phyloP scores from a whole-genome alignment of 2,888 invertebrate species.

The Tiliacea aurago region DNA sequence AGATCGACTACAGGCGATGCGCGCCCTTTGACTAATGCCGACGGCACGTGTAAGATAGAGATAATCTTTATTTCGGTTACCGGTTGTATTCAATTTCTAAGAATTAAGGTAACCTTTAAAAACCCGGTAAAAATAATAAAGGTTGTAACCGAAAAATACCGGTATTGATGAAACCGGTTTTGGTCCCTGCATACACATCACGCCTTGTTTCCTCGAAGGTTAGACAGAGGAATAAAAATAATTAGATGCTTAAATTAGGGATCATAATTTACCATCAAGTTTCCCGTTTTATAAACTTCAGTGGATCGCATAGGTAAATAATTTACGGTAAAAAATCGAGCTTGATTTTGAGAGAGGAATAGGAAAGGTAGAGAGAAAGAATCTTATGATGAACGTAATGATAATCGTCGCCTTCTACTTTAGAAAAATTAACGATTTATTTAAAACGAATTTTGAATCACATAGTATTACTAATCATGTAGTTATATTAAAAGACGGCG shows the following conservation, averaged over 20 bases:
- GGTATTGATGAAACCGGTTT: too few species aligned
- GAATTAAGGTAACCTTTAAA: too few species aligned
- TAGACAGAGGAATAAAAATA: background rate
- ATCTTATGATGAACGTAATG: constrained; percentile 10
- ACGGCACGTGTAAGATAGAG: too few species aligned
- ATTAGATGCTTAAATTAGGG: background rate
- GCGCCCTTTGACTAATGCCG: too few species aligned
- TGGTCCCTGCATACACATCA: too few species aligned
- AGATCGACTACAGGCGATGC: too few species aligned
- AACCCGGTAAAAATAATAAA: too few species aligned
- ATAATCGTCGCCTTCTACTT: constrained; percentile 45
- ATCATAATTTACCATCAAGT: background rate
- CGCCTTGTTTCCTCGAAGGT: too few species aligned
- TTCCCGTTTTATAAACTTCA: background rate
- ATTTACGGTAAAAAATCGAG: constrained; percentile 24
- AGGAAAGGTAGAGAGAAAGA: background rate
- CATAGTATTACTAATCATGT: constrained; percentile 21
- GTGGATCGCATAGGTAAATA: background rate
- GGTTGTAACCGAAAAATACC: too few species aligned
- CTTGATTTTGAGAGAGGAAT: constrained; percentile 35
- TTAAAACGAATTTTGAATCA: constrained; percentile 28
- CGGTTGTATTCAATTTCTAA: too few species aligned
- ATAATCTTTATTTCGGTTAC: too few species aligned
- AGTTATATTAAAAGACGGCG: constrained; percentile 20
- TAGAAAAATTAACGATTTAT: constrained; percentile 7